Evolutionary conservation across 2,113 vertebrate genomes (phyloP).

Genomic region (Labrus mixtus): DNA sequence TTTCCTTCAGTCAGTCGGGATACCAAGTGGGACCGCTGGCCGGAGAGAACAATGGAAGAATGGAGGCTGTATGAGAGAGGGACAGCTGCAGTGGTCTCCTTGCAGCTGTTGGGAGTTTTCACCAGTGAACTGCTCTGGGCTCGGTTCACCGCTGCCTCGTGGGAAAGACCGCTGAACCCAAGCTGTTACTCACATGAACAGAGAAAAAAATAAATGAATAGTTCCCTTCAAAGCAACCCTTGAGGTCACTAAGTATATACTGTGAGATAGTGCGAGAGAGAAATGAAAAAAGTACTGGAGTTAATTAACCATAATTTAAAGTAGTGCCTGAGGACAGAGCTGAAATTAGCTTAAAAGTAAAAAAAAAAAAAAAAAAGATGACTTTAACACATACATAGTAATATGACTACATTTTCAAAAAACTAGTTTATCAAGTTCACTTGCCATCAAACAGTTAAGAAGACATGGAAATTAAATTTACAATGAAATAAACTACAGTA

Average conservation of each 20-base stretch:
- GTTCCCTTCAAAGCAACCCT: conserved; percentile 25
- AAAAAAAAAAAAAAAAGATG: background rate
- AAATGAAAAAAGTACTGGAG: background rate
- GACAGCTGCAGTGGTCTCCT: conserved; percentile 61
- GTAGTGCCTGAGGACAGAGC: background rate
- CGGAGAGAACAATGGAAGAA: conserved; percentile 41
- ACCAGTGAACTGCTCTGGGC: conserved; percentile 61
- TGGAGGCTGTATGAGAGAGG: conserved; percentile 51
- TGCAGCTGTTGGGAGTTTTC: conserved; percentile 61
- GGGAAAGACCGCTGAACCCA: conserved; percentile 47
- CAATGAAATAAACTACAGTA: too few relatives aligned
- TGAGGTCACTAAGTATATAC: conserved; percentile 2
- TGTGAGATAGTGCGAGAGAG: background rate
- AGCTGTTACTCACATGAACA: conserved; percentile 60
- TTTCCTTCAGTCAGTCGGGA: conserved; percentile 32
- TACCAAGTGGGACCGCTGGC: conserved; percentile 42
- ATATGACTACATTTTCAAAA: background rate
- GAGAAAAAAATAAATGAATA: conserved; percentile 16
- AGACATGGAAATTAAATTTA: too few relatives aligned
- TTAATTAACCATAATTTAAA: background rate
- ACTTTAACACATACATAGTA: background rate
- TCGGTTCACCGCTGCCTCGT: conserved; percentile 51
- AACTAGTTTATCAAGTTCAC: background rate
- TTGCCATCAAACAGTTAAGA: too few relatives aligned
- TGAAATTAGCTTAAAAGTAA: background rate